A percentile compares a stretch with the other conserved stretches of the same genome.
These are phyloP conservation scores for Anagrus nilaparvatae DNA, from an alignment of 1,140 invertebrate species.

Conservation along the genomic window DNA sequence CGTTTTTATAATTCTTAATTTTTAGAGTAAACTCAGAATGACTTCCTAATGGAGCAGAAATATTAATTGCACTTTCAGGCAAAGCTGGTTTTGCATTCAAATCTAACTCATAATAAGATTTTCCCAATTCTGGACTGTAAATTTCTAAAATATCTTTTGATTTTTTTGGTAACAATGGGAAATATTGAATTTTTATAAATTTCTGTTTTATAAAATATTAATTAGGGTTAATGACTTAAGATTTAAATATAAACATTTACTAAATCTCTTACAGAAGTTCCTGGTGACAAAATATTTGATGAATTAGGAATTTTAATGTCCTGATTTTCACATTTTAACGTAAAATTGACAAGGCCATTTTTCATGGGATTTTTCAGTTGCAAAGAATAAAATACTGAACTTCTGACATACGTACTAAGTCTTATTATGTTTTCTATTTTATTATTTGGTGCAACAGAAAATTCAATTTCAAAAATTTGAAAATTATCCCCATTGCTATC, in stretches of 20 bases:
- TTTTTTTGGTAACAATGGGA: constrained; percentile 14
- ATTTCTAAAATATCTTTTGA: constrained; percentile 13
- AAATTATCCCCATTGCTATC: constrained; percentile 18
- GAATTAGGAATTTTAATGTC: constrained; percentile 15
- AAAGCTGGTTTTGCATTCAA: constrained; percentile 25
- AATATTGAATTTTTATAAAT: constrained; percentile 19
- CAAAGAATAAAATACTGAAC: constrained; percentile 14
- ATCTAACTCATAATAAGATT: constrained; percentile 22
- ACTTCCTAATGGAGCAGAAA: constrained; percentile 22
- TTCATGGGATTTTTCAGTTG: constrained; percentile 23
- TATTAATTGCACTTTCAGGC: constrained; percentile 38
- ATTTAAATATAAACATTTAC: neutral
- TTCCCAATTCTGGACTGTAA: constrained; percentile 15
- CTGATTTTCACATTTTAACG: constrained; percentile 12
- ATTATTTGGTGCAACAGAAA: constrained; percentile 20
- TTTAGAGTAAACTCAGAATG: constrained; percentile 13
- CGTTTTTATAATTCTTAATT: constrained; percentile 18
- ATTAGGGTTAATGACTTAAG: neutral
- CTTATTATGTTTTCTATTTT: constrained; percentile 22
- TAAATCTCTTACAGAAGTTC: constrained; percentile 12
- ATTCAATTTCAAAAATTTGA: constrained; percentile 25
- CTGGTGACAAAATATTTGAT: constrained; percentile 14
- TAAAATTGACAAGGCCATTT: constrained; percentile 11
- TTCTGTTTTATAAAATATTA: constrained; percentile 14
- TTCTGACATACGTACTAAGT: constrained; percentile 16